Evolutionary conservation across 2,888 invertebrate species (phyloP).

Genomic region (Elmis aenea): DNA sequence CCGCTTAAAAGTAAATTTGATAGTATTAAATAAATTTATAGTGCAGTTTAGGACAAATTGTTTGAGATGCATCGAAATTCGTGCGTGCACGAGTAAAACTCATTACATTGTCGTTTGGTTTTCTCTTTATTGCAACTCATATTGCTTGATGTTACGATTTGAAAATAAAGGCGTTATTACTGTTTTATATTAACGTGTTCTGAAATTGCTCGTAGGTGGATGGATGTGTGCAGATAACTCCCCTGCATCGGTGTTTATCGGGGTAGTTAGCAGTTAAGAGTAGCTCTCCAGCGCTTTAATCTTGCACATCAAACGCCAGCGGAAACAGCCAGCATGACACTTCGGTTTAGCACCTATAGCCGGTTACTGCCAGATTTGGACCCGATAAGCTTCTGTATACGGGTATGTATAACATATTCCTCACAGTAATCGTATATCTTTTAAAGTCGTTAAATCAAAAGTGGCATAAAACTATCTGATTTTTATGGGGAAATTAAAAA

Average conservation of each 20-base stretch:
- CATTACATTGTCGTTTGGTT: too few species aligned
- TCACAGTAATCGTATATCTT: conserved; percentile 25
- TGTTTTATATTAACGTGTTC: conserved; percentile 2
- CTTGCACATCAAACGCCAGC: conserved; percentile 25
- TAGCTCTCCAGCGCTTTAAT: conserved; percentile 31
- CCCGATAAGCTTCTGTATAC: conserved; percentile 26
- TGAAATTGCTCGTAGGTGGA: conserved; percentile 24
- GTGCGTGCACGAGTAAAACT: too few species aligned
- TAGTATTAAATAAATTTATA: too few species aligned
- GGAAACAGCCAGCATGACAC: conserved; percentile 28
- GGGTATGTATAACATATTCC: conserved; percentile 5
- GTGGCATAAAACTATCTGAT: conserved; percentile 43
- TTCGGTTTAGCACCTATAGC: conserved; percentile 29
- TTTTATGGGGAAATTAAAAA: conserved; percentile 45
- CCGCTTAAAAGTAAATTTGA: too few species aligned
- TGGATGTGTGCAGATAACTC: conserved; percentile 29
- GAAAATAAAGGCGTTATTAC: too few species aligned
- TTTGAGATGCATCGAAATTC: too few species aligned
- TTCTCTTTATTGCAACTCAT: too few species aligned
- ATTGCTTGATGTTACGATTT: too few species aligned
- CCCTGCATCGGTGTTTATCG: conserved; percentile 32
- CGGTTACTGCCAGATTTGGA: conserved; percentile 31
- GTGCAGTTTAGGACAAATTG: too few species aligned
- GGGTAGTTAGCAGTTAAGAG: conserved; percentile 37
- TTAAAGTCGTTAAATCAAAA: conserved; percentile 39